These are phyloP conservation scores for Zeugodacus cucurbitae DNA, from an alignment of 1,140 invertebrate species.

Conservation along the genomic window DNA sequence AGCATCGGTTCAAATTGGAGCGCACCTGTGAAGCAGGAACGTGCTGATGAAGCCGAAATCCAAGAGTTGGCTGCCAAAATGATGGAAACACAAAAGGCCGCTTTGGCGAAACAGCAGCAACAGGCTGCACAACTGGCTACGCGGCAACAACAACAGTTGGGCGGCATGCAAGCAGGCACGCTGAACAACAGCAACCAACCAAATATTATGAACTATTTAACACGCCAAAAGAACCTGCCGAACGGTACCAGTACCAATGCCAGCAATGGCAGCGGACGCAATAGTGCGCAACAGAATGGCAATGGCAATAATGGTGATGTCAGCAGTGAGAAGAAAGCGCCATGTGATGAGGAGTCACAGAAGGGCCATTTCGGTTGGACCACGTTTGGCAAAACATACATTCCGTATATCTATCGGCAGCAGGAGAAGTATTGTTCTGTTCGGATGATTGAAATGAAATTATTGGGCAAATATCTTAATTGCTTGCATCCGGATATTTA, in stretches of 20 bases:
- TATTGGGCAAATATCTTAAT: conserved; percentile 86
- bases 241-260: conserved; percentile 49
- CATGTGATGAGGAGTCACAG: conserved; percentile 80
- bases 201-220: conserved; percentile 73
- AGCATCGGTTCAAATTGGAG: conserved; percentile 52
- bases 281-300: conserved; percentile 35
- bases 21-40: conserved; percentile 79
- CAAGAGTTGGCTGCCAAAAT: conserved; percentile 85
- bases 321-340: conserved; percentile 59
- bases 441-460: conserved; percentile 88
- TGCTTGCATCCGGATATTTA: conserved; percentile 86
- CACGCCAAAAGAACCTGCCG: conserved; percentile 64
- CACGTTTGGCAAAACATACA: conserved; percentile 83
- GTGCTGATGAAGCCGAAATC: conserved; percentile 87
- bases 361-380: conserved; percentile 92
- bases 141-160: conserved; percentile 61
- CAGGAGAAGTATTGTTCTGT: conserved; percentile 91
- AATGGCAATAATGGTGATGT: not conserved
- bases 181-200: conserved; percentile 66
- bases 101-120: conserved; percentile 68
- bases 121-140: conserved; percentile 59
- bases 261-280: conserved; percentile 47
- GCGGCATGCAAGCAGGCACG: conserved; percentile 50
- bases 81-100: conserved; percentile 85
- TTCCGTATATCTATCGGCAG: conserved; percentile 87